phyloP scores from a whole-genome alignment of 2,888 invertebrate species.

The Drosophila picticornis region DNA sequence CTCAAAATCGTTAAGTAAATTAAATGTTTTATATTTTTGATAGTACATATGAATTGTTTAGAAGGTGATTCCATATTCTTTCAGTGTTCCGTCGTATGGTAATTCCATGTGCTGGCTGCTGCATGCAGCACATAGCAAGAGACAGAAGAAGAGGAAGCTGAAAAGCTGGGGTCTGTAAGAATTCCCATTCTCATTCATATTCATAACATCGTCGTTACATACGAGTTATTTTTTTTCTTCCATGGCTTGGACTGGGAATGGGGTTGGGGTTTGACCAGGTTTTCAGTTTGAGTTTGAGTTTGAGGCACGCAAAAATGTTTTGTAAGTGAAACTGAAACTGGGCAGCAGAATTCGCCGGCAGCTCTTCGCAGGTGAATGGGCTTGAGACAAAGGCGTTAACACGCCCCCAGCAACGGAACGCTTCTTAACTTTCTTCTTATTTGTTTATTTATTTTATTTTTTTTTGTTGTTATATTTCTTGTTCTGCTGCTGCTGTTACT shows the following conservation, averaged over 20 bases:
- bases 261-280: not conserved
- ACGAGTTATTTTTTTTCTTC: slow-evolving; percentile 47
- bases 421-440: slow-evolving; percentile 3
- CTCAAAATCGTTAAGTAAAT: not conserved
- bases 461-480: slow-evolving; percentile 5
- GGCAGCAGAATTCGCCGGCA: slow-evolving; percentile 26
- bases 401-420: slow-evolving; percentile 36
- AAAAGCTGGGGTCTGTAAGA: slow-evolving; percentile 4
- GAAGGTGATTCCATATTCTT: slow-evolving; percentile 18
- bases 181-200: slow-evolving; percentile 67
- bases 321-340: slow-evolving; percentile 74
- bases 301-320: slow-evolving; percentile 28
- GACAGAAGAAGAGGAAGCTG: slow-evolving; percentile 7
- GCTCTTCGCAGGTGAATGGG: slow-evolving; percentile 49
- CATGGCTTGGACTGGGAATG: slow-evolving; percentile 26
- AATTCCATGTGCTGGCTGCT: slow-evolving; percentile 43
- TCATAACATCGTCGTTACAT: slow-evolving; percentile 73
- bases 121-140: slow-evolving; percentile 20
- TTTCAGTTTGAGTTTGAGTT: slow-evolving; percentile 2
- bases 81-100: slow-evolving; percentile 41
- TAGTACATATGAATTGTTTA: slow-evolving; percentile 32
- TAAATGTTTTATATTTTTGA: not conserved
- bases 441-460: not conserved
- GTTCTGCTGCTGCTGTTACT: slow-evolving; percentile 11
- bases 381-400: slow-evolving; percentile 63